These are phyloP conservation scores for Cryptotis parvus DNA, from an alignment of 2,113 vertebrate species.

Conservation along the genomic window DNA sequence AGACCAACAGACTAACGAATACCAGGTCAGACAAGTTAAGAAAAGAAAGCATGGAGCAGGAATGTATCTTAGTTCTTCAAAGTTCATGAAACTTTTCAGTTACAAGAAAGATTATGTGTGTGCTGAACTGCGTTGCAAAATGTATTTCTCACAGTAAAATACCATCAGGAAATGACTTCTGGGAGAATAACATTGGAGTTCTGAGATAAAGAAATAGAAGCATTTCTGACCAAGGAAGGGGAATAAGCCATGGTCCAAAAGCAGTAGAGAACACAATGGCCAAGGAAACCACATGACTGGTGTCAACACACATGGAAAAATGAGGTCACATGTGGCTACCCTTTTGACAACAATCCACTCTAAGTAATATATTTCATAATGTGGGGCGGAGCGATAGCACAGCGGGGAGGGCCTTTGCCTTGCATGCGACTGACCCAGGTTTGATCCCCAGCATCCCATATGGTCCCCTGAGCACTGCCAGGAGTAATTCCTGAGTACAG, in stretches of 20 bases:
- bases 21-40: neutral
- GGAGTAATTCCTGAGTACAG: no score
- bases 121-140: neutral
- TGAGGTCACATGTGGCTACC: neutral
- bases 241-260: constrained; percentile 1
- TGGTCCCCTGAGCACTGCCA: no score
- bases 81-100: neutral
- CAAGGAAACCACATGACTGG: constrained; percentile 17
- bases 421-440: no score
- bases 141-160: neutral
- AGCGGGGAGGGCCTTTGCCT: no score
- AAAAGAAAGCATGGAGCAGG: neutral
- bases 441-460: no score
- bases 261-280: neutral
- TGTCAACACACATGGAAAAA: neutral
- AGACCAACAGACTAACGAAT: neutral
- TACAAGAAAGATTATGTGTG: neutral
- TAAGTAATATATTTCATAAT: constrained; percentile 7
- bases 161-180: constrained; percentile 33
- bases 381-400: no score
- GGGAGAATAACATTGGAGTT: neutral
- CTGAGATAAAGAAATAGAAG: neutral
- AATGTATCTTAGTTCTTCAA: neutral
- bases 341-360: neutral
- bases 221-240: neutral